A percentile compares a stretch with the other conserved stretches of the same genome.
Evolutionary conservation across 2,797 vertebrate species (phyloP).

Genomic region (Lithobates pipiens): DNA sequence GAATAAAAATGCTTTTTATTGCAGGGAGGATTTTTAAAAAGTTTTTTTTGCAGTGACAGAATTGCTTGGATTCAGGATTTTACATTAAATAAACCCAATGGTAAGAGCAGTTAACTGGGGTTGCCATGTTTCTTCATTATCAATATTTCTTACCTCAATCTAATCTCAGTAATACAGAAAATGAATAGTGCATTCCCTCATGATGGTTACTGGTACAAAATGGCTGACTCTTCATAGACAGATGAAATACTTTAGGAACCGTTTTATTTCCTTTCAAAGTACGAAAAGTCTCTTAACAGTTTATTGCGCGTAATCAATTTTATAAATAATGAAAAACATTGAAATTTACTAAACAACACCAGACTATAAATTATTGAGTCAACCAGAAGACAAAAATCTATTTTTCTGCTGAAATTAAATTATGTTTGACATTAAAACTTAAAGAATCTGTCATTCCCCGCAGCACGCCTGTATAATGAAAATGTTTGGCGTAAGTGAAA

Average conservation of each 20-base stretch:
- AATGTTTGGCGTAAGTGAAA: slow-evolving; percentile 34
- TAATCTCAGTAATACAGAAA: no score
- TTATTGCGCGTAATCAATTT: slow-evolving; percentile 31
- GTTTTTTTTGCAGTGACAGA: no score
- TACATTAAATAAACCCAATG: no score
- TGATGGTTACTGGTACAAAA: background rate
- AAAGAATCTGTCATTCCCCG: slow-evolving; percentile 33
- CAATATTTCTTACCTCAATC: no score
- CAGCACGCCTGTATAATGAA: slow-evolving; percentile 32
- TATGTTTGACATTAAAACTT: slow-evolving; percentile 48
- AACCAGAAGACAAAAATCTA: slow-evolving; percentile 47
- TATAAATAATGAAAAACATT: slow-evolving; percentile 21
- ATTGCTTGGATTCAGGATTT: no score
- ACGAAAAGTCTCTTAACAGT: background rate
- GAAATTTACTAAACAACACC: slow-evolving; percentile 23
- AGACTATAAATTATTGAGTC: slow-evolving; percentile 42
- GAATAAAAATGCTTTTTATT: no score
- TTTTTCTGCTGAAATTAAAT: slow-evolving; percentile 40
- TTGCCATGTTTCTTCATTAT: no score
- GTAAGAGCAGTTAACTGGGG: no score
- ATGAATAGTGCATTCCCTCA: background rate
- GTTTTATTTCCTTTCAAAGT: background rate
- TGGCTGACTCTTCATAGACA: background rate
- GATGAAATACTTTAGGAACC: background rate
- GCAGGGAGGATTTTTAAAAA: no score